Percentiles rank a stretch among this genome's conserved stretches.
phyloP scores from a whole-genome alignment of 2,888 invertebrate species.

The Auanema sp. region DNA sequence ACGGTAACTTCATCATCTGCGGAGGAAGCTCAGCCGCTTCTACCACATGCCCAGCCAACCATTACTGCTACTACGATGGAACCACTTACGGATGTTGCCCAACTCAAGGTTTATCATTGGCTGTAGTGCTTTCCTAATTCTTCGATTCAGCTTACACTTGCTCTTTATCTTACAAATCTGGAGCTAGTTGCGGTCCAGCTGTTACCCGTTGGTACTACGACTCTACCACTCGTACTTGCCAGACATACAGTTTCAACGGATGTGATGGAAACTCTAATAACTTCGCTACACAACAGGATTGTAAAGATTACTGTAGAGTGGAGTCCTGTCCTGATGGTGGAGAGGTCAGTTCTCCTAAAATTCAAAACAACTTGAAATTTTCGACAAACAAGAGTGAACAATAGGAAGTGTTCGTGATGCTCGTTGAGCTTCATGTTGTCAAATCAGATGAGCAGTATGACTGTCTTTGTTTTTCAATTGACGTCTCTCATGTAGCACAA shows the following conservation, averaged over 20 bases:
- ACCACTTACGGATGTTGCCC: slow-evolving; percentile 64
- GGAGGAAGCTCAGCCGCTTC: slow-evolving; percentile 54
- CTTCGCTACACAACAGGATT: slow-evolving; percentile 60
- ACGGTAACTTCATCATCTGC: slow-evolving; percentile 63
- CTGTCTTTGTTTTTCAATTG: no score
- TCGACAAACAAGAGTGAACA: slow-evolving; percentile 4
- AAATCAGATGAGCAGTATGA: no score
- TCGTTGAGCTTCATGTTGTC: no score
- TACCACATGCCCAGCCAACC: slow-evolving; percentile 62
- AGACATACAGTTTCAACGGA: slow-evolving; percentile 62
- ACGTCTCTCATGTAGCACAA: background rate
- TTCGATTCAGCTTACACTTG: slow-evolving; percentile 59
- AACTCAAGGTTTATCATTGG: slow-evolving; percentile 48
- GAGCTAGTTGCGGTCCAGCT: slow-evolving; percentile 62
- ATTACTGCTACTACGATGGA: slow-evolving; percentile 64
- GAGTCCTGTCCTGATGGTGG: slow-evolving; percentile 64
- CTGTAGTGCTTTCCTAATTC: background rate
- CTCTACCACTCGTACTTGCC: slow-evolving; percentile 43
- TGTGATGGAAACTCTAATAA: slow-evolving; percentile 64
- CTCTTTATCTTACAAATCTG: slow-evolving; percentile 59
- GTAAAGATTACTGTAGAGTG: slow-evolving; percentile 63
- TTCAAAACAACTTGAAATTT: background rate
- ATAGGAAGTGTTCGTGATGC: no score
- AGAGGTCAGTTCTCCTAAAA: slow-evolving; percentile 29
- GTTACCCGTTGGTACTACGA: slow-evolving; percentile 64